A percentile compares a stretch with the other conserved stretches of the same genome.
These are phyloP conservation scores for Morpho deidamia DNA, from an alignment of 2,888 invertebrate genomes.

Conservation along the genomic window DNA sequence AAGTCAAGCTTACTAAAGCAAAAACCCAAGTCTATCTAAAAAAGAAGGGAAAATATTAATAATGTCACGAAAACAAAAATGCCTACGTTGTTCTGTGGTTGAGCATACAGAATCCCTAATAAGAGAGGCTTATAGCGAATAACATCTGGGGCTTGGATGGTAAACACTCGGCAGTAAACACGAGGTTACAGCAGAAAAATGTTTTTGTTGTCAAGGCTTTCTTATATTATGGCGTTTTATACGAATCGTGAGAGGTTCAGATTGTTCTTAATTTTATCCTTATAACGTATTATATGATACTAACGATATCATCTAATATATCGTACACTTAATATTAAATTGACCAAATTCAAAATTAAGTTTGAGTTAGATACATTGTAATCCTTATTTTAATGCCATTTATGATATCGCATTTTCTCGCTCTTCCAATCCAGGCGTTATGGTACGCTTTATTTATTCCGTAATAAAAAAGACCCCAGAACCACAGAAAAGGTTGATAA, in stretches of 20 bases:
- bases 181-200: constrained; percentile 65
- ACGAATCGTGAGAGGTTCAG: background rate
- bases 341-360: no score
- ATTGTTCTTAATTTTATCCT: background rate
- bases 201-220: constrained; percentile 60
- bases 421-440: no score
- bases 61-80: constrained; percentile 57
- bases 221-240: constrained; percentile 26
- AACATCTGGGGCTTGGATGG: constrained; percentile 71
- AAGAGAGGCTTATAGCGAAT: constrained; percentile 72
- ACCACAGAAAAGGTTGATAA: no score
- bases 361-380: no score
- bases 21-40: constrained; percentile 1
- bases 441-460: no score
- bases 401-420: no score
- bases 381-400: no score
- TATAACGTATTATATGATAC: background rate
- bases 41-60: constrained; percentile 51
- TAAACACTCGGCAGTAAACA: constrained; percentile 73
- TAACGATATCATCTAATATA: background rate
- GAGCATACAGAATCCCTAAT: constrained; percentile 71
- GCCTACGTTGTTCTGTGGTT: constrained; percentile 43
- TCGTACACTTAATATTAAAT: no score
- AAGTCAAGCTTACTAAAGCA: no score
- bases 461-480: no score